These are phyloP conservation scores for Percopsis transmontana DNA, from an alignment of 2,113 vertebrate species.

Conservation along the genomic window DNA sequence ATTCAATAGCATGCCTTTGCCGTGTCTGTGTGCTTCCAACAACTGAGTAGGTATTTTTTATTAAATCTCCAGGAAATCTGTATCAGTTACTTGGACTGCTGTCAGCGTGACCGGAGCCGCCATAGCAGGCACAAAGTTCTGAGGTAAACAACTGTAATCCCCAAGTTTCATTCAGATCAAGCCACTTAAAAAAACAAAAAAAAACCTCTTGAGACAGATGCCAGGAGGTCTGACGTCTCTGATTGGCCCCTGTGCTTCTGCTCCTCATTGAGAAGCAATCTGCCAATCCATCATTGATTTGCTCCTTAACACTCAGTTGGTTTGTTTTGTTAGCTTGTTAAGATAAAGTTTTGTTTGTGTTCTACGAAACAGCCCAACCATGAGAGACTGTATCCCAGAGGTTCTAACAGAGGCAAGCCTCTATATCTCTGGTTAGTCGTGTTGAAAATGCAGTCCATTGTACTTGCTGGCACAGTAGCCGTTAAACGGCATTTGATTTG, in stretches of 20 bases:
- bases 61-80: constrained; percentile 87
- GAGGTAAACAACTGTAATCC: constrained; percentile 79
- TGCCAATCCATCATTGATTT: constrained; percentile 37
- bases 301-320: not conserved
- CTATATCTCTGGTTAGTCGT: constrained; percentile 5
- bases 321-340: constrained; percentile 22
- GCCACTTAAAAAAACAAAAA: too few relatives aligned
- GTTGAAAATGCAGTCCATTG: constrained; percentile 17
- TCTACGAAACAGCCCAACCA: constrained; percentile 6
- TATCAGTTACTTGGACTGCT: constrained; percentile 97
- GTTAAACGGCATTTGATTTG: constrained; percentile 2
- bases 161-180: constrained; percentile 50
- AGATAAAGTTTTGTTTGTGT: constrained; percentile 17
- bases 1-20: constrained; percentile 14
- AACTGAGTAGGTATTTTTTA: constrained; percentile 27
- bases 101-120: constrained; percentile 92
- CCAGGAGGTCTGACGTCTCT: constrained; percentile 1
- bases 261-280: constrained; percentile 52
- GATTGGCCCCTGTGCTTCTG: constrained; percentile 6
- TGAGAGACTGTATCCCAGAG: constrained; percentile 10
- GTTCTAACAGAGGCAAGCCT: not conserved
- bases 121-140: constrained; percentile 95
- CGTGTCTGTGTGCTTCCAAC: constrained; percentile 1
- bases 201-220: constrained; percentile 20
- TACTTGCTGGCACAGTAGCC: not conserved